Base-by-base conservation (phyloP, 2,797 vertebrate species). In the Microchirus variegatus region DNA sequence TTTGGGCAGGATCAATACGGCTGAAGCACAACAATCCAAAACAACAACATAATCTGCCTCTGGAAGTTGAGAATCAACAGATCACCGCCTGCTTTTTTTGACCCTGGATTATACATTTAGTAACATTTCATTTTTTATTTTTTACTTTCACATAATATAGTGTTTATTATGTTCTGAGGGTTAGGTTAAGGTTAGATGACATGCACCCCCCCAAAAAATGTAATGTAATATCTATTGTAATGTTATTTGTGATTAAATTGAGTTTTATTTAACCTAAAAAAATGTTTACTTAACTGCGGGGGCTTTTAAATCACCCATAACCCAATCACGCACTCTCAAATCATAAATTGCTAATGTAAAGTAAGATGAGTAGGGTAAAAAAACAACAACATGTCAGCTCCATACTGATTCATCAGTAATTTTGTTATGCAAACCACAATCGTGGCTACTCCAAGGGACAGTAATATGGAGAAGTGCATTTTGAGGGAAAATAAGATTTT, bases 1-100 rank as follows among this genome's bases (percentile, higher is more conserved):
- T 83, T 18, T 51, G 84, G 90, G 91, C 88, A 37, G 88, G 94
- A 97, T 97, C 94, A 89, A 94, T 94, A 93, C 68, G 86, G 85
- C 86, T 79, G 90, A 91, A 91, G 90, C 89, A 87, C 59, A 89
- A 84, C 66, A 74, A 73, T 73, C 59, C 63, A 52, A 78, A 86
- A 93, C 89, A 77, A 85, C 84, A 17, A 10, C 44, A 19, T 7
- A 5, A 46, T 10, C 71, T 85, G 57, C 12, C 7, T 69, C 65
- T 47, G 37, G 22, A 69, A 75, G 67, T 63, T 58, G 19, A n/a
- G 22, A 67, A 42, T 44, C 62, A 59, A 70, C 44, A 44, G 35
- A 52, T 71, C 17, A 57, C 62, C 53, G 52, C 52, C 44, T 65
- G 59, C 65, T 74, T 40, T 64, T 74, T 40, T 64, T 17, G 16